These are phyloP conservation scores for Gorsachius magnificus DNA, from an alignment of 2,797 vertebrate genomes.

Conservation along the genomic window DNA sequence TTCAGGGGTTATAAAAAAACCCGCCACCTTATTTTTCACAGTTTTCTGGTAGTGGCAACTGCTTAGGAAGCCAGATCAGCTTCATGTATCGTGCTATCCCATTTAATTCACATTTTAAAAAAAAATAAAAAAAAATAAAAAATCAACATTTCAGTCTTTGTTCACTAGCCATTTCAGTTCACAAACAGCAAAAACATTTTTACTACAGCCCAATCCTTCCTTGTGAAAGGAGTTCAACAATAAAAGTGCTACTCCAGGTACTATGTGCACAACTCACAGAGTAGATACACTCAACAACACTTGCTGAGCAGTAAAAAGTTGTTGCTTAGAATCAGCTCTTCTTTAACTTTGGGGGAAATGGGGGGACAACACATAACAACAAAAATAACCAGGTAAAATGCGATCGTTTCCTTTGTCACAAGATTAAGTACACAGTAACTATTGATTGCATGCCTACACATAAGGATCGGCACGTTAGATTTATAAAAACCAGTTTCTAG, in stretches of 20 bases:
- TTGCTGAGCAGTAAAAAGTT: neutral
- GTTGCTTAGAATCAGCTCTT: neutral
- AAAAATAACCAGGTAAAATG: neutral
- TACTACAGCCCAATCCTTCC: neutral
- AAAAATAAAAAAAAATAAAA: neutral
- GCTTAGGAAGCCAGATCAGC: neutral
- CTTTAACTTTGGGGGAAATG: neutral
- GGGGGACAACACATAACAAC: neutral
- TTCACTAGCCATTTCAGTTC: neutral
- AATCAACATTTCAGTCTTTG: neutral
- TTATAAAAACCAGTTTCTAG: neutral
- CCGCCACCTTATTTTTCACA: neutral
- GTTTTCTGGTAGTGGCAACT: neutral
- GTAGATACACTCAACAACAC: neutral
- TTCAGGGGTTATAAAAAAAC: neutral
- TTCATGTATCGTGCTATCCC: neutral
- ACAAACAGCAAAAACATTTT: neutral
- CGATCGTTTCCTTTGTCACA: neutral
- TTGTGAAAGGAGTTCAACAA: neutral
- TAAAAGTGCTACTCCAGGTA: neutral
- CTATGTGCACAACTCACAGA: neutral
- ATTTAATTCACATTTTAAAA: neutral
- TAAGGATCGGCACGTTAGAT: neutral
- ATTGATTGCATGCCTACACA: neutral
- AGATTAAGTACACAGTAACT: neutral